Evolutionary conservation across 2,797 vertebrate species (phyloP).

Genomic region (Craterocephalus amniculus): DNA sequence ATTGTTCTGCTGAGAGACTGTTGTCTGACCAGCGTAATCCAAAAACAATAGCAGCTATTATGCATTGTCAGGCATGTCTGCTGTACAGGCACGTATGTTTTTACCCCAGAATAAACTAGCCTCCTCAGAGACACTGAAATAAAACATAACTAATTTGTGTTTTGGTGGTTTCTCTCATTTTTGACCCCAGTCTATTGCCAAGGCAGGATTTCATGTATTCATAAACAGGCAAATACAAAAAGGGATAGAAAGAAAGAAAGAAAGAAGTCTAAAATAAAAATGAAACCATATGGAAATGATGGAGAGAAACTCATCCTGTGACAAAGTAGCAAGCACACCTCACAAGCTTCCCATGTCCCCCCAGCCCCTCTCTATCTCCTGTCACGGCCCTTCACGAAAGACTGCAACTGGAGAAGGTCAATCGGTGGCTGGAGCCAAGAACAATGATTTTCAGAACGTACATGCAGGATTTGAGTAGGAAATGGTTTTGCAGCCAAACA

Average conservation of each 20-base stretch:
- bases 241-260: constrained; percentile 32
- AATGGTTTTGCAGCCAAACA: constrained; percentile 80
- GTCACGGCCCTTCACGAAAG: constrained; percentile 71
- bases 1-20: constrained; percentile 38
- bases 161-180: constrained; percentile 69
- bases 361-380: constrained; percentile 69
- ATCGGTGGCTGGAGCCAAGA: constrained; percentile 73
- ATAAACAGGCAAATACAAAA: constrained; percentile 69
- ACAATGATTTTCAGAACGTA: constrained; percentile 79
- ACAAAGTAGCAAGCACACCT: constrained; percentile 57
- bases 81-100: constrained; percentile 37
- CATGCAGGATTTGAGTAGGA: constrained; percentile 75
- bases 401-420: constrained; percentile 81
- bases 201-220: constrained; percentile 65
- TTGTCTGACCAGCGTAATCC: constrained; percentile 36
- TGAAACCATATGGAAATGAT: constrained; percentile 74
- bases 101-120: constrained; percentile 56
- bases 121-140: constrained; percentile 63
- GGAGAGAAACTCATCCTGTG: constrained; percentile 73
- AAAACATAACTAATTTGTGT: constrained; percentile 71
- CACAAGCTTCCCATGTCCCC: constrained; percentile 7
- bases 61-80: constrained; percentile 49
- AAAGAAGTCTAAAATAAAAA: constrained; percentile 67
- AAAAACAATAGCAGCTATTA: constrained; percentile 63
- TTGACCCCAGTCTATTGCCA: constrained; percentile 60